Evolutionary conservation across 2,797 vertebrate species (phyloP).

Genomic region (Myotis pilosus): DNA sequence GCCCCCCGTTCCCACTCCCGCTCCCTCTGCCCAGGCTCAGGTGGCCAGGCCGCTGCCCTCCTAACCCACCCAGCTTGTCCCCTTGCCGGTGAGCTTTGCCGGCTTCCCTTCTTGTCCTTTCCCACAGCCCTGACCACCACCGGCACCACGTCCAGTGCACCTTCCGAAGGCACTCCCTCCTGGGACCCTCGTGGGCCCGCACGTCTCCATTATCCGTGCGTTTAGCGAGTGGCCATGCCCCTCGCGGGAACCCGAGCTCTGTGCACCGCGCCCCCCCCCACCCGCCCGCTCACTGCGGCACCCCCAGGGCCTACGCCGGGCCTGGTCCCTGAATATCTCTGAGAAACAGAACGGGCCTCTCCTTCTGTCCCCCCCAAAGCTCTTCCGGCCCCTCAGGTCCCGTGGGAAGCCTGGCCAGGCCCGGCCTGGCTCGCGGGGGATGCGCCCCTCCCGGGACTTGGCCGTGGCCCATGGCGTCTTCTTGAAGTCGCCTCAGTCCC

Average conservation of each 20-base stretch:
- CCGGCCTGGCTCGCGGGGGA: background rate
- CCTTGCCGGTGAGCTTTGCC: rapidly evolving
- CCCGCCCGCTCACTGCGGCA: rapidly evolving
- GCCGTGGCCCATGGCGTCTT: slow-evolving; percentile 53
- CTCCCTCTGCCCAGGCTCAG: background rate
- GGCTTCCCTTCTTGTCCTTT: rapidly evolving
- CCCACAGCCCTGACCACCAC: background rate
- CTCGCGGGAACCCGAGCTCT: background rate
- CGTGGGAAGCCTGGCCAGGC: background rate
- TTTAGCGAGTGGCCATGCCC: background rate
- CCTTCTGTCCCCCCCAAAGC: background rate
- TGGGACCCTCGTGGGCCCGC: rapidly evolving
- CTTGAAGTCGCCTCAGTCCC: slow-evolving; percentile 77
- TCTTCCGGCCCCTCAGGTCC: rapidly evolving
- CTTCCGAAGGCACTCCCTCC: background rate
- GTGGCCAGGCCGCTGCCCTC: background rate
- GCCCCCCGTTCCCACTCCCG: rapidly evolving
- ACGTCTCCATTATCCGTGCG: rapidly evolving
- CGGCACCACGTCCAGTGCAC: rapidly evolving
- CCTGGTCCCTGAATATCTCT: rapidly evolving
- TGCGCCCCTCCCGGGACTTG: slow-evolving; percentile 1
- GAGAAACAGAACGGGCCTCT: background rate
- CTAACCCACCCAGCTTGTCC: rapidly evolving
- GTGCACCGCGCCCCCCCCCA: too few relatives aligned
- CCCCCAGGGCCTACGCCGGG: background rate